Base-by-base conservation (phyloP, 2,888 invertebrate genomes). In the Eurytoma californica region DNA sequence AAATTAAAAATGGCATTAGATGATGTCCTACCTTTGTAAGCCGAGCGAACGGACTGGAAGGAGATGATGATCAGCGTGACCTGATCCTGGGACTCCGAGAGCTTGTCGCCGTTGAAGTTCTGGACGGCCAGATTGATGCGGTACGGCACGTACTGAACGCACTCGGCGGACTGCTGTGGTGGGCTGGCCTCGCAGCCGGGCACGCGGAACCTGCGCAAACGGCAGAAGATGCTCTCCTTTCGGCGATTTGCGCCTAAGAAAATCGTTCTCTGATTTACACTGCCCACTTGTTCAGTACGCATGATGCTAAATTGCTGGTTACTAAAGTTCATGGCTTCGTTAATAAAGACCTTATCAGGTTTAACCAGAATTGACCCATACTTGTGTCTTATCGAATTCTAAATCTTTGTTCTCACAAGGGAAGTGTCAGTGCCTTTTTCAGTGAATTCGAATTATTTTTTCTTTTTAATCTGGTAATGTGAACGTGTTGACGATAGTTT, bases 1-100 rank as follows among this genome's bases (percentile, higher is more conserved):
- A 39, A 39, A 39, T 39, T 7, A 39, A 39, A 39, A 39, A 39
- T 39, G 39, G 3, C 39, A 39, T 39, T 7, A 39, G 7, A 39
- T 39, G 39, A 39, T 39, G 7, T 39, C 39, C 39, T 91, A 97
- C 97, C 92, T 93, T 93, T 94, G 88, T 95, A 97, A 16, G 95
- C 94, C 12, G 96, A 94, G 84, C 91, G 92, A 49, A 96, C 93
- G 0, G 94, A 94, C 3, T 94, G 93, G 1, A 96, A 96, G 74
- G 94, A 93, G 79, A 96, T 93, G 39, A 81, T 77, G 0, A 85
- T 81, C 49, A 84, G 69, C 80, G 83, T 82, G 1, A 78, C 12
- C 12, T 70, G 70, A 16, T 53, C 72, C 55, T 72, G 55, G 14
- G 51, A 14, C 0, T 13, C 2, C 4, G 47, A 13, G 20, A 20